Percentiles rank a stretch among this genome's conserved stretches.
Conservation (phyloP, 2,888 invertebrate species). For the Nephrotoma appendiculata region DNA sequence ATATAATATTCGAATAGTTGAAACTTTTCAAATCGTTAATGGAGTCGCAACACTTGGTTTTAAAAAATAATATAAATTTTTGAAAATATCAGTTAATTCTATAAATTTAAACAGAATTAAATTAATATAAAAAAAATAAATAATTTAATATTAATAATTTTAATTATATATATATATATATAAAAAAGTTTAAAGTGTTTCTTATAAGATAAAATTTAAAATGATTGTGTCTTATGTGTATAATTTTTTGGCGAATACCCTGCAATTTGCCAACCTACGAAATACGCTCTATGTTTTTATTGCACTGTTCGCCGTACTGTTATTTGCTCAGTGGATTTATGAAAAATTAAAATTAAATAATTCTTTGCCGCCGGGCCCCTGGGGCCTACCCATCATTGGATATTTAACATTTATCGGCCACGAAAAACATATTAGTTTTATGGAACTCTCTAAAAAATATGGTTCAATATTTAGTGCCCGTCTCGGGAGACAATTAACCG, state of each 20-base stretch:
- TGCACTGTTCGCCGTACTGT: slow-evolving; percentile 23
- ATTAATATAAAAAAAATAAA: background rate
- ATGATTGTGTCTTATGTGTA: slow-evolving; percentile 26
- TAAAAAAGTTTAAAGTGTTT: background rate
- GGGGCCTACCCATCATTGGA: slow-evolving; percentile 74
- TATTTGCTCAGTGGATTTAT: slow-evolving; percentile 28
- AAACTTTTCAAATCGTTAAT: slow-evolving; percentile 19
- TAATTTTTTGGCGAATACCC: slow-evolving; percentile 24
- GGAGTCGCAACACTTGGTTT: slow-evolving; percentile 2
- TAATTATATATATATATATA: background rate
- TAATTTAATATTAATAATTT: background rate
- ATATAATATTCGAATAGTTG: slow-evolving; percentile 33
- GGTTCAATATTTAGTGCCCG: slow-evolving; percentile 69
- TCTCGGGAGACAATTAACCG: slow-evolving; percentile 67
- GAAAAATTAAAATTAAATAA: slow-evolving; percentile 25
- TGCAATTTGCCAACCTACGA: slow-evolving; percentile 24
- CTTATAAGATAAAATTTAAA: slow-evolving; percentile 9
- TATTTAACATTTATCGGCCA: slow-evolving; percentile 67
- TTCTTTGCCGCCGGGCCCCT: slow-evolving; percentile 71
- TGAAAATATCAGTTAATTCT: slow-evolving; percentile 1
- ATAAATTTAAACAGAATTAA: background rate
- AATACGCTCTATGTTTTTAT: slow-evolving; percentile 27
- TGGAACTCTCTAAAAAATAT: slow-evolving; percentile 60
- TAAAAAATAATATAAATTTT: background rate
- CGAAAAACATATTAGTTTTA: slow-evolving; percentile 60